Base-by-base conservation (phyloP, 2,797 vertebrate genomes). In the Paramormyrops hopkinsi region DNA sequence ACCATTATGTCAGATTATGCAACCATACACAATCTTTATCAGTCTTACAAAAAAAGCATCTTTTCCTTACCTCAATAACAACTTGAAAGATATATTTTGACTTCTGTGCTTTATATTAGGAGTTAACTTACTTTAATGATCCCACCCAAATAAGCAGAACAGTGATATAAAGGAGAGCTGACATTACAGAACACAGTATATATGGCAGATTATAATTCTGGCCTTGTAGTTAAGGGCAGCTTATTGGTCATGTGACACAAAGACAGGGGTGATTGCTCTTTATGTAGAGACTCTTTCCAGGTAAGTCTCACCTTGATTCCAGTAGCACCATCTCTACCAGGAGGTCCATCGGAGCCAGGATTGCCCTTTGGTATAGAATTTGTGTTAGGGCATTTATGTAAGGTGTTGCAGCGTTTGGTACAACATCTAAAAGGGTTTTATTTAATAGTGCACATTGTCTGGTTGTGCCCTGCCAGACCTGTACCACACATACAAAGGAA, bases 331-430 rank as follows among this genome's bases (percentile, higher is more conserved):
- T 99, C 98, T 90, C 98, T 97, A 83, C 98, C 98, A 0, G 98
- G 98, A 90, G 98, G 97, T 91, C 98, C 98, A 95, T 99, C 98
- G 87, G 97, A 96, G 91, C 98, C 98, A 41, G 98, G 93, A 93
- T 97, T 94, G 14, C 98, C 98, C 98, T 99, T 90, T 87, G 79
- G 91, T 83, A 92, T 19, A 50, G 87, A 17, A 89, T n/a, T 91
- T 90, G 51, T 69, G 56, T 65, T 88, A 41, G 4, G 50, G 56
- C 33, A 62, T 62, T 56, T 86, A 86, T 53, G 51, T 11, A 17
- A 41, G 7, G 17, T 56, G 33, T 76, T 41, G 12, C 46, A n/a
- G 29, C 84, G 8, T 86, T 86, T 2, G 12, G 51, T 50, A 86
- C 9, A 14, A 54, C 5, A 29, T 19, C 6, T 46, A n/a, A 22